phyloP scores from a whole-genome alignment of 2,888 invertebrate species.

The Coelogynopora nodosa region DNA sequence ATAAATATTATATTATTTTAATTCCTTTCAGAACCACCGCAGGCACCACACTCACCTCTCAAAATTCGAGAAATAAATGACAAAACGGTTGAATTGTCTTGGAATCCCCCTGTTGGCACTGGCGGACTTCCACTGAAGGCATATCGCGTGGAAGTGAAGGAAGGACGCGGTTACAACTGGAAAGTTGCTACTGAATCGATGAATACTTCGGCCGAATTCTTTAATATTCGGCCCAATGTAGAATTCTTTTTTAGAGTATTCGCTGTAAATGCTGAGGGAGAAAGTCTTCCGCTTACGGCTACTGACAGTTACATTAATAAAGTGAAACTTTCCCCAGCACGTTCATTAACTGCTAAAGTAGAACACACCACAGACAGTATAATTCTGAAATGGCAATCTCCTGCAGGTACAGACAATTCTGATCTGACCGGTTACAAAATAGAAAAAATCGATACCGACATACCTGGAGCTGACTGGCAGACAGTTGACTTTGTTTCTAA shows the following conservation, averaged over 20 bases:
- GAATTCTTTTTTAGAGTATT: conserved; percentile 46
- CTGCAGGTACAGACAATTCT: background rate
- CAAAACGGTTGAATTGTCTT: conserved; percentile 50
- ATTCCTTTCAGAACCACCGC: conserved; percentile 51
- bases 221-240: conserved; percentile 34
- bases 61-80: conserved; percentile 53
- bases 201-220: conserved; percentile 29
- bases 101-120: conserved; percentile 56
- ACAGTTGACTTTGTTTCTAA: conserved; percentile 39
- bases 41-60: conserved; percentile 55
- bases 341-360: background rate
- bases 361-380: conserved; percentile 35
- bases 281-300: conserved; percentile 39
- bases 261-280: conserved; percentile 44
- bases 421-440: conserved; percentile 43
- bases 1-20: too few species aligned
- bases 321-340: conserved; percentile 29
- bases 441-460: conserved; percentile 44
- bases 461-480: conserved; percentile 34
- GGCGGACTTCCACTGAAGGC: conserved; percentile 58
- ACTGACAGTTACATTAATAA: conserved; percentile 41
- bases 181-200: conserved; percentile 32
- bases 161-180: conserved; percentile 42
- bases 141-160: conserved; percentile 55
- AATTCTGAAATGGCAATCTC: conserved; percentile 36